Percentiles rank a stretch among this genome's conserved stretches.
Conservation (phyloP, 2,888 invertebrate species). For the Catocala sponsa region DNA sequence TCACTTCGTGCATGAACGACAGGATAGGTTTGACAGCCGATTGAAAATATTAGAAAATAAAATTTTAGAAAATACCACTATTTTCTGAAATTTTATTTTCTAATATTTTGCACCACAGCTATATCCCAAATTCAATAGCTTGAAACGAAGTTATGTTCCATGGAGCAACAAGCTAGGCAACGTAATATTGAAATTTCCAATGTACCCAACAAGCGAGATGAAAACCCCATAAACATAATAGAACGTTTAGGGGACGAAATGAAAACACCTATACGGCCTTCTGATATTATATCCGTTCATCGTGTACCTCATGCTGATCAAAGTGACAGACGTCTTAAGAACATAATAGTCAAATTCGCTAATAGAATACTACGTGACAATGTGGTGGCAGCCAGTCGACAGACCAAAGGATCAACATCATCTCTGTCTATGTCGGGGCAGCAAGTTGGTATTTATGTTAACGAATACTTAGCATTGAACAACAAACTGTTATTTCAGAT, state of each 20-base stretch:
- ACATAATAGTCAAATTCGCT: background rate
- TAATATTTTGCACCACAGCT: no score
- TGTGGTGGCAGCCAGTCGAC: background rate
- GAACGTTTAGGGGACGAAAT: background rate
- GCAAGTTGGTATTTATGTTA: background rate
- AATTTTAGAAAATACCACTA: no score
- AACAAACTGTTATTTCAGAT: background rate
- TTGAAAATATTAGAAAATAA: background rate
- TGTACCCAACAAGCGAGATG: background rate
- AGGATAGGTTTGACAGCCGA: background rate
- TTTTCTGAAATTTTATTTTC: no score
- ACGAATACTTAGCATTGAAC: background rate
- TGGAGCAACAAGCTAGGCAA: background rate
- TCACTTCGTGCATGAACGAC: background rate
- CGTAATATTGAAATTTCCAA: background rate
- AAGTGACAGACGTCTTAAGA: background rate
- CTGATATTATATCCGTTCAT: background rate
- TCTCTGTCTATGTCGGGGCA: background rate
- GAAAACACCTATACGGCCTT: background rate
- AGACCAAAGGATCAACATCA: background rate
- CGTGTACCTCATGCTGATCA: conserved; percentile 1
- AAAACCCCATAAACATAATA: background rate
- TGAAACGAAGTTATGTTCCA: background rate
- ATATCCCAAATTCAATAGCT: background rate
- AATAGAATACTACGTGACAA: background rate